Evolutionary conservation across 2,797 vertebrate species (phyloP).

Genomic region (Geotria australis): DNA sequence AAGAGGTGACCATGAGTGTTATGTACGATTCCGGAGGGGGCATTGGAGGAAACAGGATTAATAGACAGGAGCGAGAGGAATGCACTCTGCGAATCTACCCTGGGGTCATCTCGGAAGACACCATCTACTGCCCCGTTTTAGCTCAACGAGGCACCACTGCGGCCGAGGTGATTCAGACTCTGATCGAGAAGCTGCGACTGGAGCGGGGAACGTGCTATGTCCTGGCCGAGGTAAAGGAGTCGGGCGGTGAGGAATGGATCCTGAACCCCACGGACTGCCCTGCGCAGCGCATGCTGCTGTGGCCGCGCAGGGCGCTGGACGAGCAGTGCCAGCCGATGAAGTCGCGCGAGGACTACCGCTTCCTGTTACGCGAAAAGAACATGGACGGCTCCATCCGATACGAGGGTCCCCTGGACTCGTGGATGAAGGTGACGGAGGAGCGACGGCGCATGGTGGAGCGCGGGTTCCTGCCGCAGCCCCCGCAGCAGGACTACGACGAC

Average conservation of each 20-base stretch:
- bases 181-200: constrained; percentile 48
- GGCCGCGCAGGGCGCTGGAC: constrained; percentile 77
- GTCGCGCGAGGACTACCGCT: constrained; percentile 74
- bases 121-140: constrained; percentile 72
- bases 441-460: constrained; percentile 58
- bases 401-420: constrained; percentile 57
- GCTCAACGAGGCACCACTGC: constrained; percentile 68
- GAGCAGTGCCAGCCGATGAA: constrained; percentile 15
- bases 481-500: constrained; percentile 49
- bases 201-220: constrained; percentile 71
- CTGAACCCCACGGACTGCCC: constrained; percentile 84
- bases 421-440: constrained; percentile 69
- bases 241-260: constrained; percentile 96
- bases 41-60: background rate
- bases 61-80: constrained; percentile 39
- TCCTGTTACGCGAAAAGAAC: constrained; percentile 78
- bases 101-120: constrained; percentile 56
- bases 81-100: constrained; percentile 73
- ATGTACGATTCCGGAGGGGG: too few relatives aligned
- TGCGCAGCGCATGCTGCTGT: constrained; percentile 90
- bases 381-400: constrained; percentile 87
- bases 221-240: constrained; percentile 86
- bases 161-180: constrained; percentile 68
- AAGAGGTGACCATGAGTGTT: too few relatives aligned
- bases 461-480: constrained; percentile 55